Percentiles rank a stretch among this genome's conserved stretches.
These are phyloP conservation scores for Platichthys stellatus DNA, from an alignment of 2,113 vertebrate species.

Conservation along the genomic window DNA sequence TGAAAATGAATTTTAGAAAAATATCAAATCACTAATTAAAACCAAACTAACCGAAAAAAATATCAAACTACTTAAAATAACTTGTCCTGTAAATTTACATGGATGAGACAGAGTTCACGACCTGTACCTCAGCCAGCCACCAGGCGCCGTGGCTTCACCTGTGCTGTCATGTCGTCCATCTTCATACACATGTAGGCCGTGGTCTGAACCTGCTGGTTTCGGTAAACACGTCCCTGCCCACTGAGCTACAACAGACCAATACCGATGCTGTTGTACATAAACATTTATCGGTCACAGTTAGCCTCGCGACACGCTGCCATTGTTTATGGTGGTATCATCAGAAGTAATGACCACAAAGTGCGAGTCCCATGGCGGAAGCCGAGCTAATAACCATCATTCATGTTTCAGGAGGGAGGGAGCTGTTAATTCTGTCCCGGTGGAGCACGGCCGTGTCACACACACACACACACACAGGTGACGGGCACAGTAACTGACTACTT, in stretches of 20 bases:
- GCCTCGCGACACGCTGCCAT: conserved; percentile 33
- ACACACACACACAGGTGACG: conserved; percentile 39
- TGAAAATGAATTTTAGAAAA: no score
- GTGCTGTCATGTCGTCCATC: neutral
- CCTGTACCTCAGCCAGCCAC: neutral
- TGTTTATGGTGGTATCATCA: conserved; percentile 49
- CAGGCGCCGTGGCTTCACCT: no score
- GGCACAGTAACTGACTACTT: conserved; percentile 48
- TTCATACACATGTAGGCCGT: neutral
- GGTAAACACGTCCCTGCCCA: neutral
- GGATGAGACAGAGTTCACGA: neutral
- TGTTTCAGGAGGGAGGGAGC: conserved; percentile 11
- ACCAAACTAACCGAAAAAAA: no score
- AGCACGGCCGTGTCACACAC: conserved; percentile 18
- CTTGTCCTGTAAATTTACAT: neutral
- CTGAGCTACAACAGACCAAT: conserved; percentile 25
- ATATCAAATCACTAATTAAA: no score
- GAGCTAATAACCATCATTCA: conserved; percentile 60
- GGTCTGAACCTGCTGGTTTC: neutral
- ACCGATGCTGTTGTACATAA: conserved; percentile 35
- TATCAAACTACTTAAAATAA: no score
- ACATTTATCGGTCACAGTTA: conserved; percentile 47
- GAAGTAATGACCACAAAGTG: conserved; percentile 51
- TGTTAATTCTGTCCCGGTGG: conserved; percentile 33
- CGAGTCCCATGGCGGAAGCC: conserved; percentile 21